A percentile compares a stretch with the other conserved stretches of the same genome.
Evolutionary conservation across 2,113 vertebrate species (phyloP).

Genomic region (Ciconia maguari): DNA sequence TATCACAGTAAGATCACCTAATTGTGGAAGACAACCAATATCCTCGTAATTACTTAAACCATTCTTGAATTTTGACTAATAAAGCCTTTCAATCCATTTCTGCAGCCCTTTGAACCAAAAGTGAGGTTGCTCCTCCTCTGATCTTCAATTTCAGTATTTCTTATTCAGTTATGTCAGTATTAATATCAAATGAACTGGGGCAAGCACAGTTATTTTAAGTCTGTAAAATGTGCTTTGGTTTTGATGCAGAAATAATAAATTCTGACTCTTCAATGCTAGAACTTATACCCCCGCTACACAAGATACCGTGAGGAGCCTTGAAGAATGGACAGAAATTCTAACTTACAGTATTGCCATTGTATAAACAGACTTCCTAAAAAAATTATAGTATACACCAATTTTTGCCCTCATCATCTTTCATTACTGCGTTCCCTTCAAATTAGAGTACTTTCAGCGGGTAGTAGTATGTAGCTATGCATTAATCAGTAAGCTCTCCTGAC

Average conservation of each 20-base stretch:
- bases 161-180: neutral
- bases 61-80: neutral
- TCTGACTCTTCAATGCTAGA: neutral
- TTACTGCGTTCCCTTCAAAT: neutral
- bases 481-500: constrained; percentile 53
- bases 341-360: neutral
- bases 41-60: neutral
- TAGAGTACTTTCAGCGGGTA: neutral
- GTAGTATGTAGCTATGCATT: neutral
- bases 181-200: neutral
- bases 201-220: neutral
- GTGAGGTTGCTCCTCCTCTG: neutral
- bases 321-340: neutral
- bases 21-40: neutral
- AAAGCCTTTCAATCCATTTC: neutral
- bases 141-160: neutral
- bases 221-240: neutral
- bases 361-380: neutral
- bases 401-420: neutral
- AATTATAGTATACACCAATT: neutral
- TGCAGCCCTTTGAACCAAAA: neutral
- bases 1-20: neutral
- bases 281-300: neutral
- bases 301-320: neutral
- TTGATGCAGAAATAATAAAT: neutral